Conservation (phyloP, 1,140 invertebrate species). For the Brachionus angularis region DNA sequence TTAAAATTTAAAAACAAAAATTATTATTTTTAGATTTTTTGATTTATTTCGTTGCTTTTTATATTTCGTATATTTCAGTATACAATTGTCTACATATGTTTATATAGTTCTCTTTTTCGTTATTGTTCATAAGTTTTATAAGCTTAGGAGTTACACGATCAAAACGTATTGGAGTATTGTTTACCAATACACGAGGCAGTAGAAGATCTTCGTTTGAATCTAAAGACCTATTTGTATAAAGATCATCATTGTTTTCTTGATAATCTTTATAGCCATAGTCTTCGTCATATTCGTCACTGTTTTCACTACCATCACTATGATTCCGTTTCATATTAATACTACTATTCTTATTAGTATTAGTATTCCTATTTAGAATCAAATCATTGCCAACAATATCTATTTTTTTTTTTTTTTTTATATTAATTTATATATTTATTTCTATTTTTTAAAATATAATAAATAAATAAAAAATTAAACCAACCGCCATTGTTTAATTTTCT, state of each 20-base stretch:
- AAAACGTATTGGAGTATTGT: constrained; percentile 2
- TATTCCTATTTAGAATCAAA: too few relatives aligned
- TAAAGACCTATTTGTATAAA: not conserved
- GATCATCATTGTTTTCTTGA: not conserved
- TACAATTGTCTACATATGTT: constrained; percentile 26
- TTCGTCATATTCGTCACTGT: constrained; percentile 24
- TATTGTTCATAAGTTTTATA: constrained; percentile 31
- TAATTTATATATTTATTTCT: too few relatives aligned
- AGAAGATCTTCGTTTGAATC: constrained; percentile 4
- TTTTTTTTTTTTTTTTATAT: too few relatives aligned
- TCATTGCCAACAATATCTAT: too few relatives aligned
- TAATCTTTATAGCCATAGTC: too few relatives aligned
- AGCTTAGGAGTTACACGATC: constrained; percentile 24
- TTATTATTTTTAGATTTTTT: not conserved
- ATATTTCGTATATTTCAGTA: constrained; percentile 17
- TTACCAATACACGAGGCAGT: constrained; percentile 7
- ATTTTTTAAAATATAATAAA: too few relatives aligned
- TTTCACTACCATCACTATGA: constrained; percentile 27
- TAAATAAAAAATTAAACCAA: constrained; percentile 7
- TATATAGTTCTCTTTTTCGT: constrained; percentile 30
- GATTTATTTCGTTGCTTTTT: not conserved
- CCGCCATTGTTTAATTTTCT: constrained; percentile 33
- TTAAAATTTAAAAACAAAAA: too few relatives aligned
- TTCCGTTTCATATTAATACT: not conserved
- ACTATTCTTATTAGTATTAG: too few relatives aligned